Percentiles rank a stretch among this genome's conserved stretches.
These are phyloP conservation scores for honey bee (Apis mellifera) DNA, from an alignment of 1,140 invertebrate genomes.

Conservation along the genomic window Amel_HAv3.1 CM009934.2:5788501-5789000, in stretches of 20 bases:
- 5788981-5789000: background rate
- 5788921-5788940: too few relatives aligned
- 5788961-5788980: too few relatives aligned
- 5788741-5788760: slow-evolving; percentile 79
- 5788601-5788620: slow-evolving; percentile 85
- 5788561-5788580: slow-evolving; percentile 67
- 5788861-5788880: too few relatives aligned
- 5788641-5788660: slow-evolving; percentile 84
- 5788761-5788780: slow-evolving; percentile 78
- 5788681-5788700: slow-evolving; percentile 49
- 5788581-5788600: slow-evolving; percentile 77
- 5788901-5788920: too few relatives aligned
- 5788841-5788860: too few relatives aligned
- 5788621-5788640: slow-evolving; percentile 86
- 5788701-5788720: slow-evolving; percentile 52
- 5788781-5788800: background rate
- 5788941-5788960: too few relatives aligned
- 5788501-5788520: background rate
- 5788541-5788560: slow-evolving; percentile 64
- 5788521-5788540: background rate
- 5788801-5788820: too few relatives aligned
- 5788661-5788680: slow-evolving; percentile 77
- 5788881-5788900: too few relatives aligned
- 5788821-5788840: too few relatives aligned
- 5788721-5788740: slow-evolving; percentile 64